Evolutionary conservation across 2,113 vertebrate genomes (phyloP).

Genomic region (Irena cyanogastra): DNA sequence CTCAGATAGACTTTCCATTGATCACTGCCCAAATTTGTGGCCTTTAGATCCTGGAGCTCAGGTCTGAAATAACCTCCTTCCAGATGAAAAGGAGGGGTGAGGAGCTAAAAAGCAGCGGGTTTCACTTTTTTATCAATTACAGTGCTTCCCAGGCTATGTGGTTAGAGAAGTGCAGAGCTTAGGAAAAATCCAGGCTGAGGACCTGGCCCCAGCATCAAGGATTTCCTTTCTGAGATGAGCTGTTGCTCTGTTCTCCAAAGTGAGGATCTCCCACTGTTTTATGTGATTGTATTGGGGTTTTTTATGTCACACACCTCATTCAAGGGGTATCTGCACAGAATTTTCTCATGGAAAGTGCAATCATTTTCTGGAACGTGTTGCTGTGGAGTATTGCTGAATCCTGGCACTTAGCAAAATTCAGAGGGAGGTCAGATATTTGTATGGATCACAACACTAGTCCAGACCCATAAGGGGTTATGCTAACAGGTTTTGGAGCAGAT

Average conservation of each 20-base stretch:
- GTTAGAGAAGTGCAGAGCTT: not conserved
- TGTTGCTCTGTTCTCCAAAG: not conserved
- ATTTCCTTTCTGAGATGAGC: slow-evolving; percentile 35
- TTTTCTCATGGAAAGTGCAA: not conserved
- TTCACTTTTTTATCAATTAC: not conserved
- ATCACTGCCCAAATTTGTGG: not conserved
- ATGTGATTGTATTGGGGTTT: not conserved
- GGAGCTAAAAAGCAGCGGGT: not conserved
- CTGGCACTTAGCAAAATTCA: not conserved
- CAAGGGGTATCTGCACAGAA: not conserved
- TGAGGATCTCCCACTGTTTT: slow-evolving; percentile 34
- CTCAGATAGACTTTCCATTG: not conserved
- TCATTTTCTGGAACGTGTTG: not conserved
- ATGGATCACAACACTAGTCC: not conserved
- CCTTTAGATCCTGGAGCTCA: not conserved
- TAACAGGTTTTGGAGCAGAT: not conserved
- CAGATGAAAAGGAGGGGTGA: not conserved
- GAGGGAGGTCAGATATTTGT: not conserved
- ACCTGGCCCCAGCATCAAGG: not conserved
- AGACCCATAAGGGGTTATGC: not conserved
- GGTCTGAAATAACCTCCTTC: not conserved
- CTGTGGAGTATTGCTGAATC: not conserved
- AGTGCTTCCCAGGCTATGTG: not conserved
- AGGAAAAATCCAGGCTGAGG: slow-evolving; percentile 9
- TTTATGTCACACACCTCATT: slow-evolving; percentile 28